A percentile compares a stretch with the other conserved stretches of the same genome.
These are phyloP conservation scores for Macrosiphum euphorbiae DNA, from an alignment of 2,888 invertebrate species.

Conservation along the genomic window DNA sequence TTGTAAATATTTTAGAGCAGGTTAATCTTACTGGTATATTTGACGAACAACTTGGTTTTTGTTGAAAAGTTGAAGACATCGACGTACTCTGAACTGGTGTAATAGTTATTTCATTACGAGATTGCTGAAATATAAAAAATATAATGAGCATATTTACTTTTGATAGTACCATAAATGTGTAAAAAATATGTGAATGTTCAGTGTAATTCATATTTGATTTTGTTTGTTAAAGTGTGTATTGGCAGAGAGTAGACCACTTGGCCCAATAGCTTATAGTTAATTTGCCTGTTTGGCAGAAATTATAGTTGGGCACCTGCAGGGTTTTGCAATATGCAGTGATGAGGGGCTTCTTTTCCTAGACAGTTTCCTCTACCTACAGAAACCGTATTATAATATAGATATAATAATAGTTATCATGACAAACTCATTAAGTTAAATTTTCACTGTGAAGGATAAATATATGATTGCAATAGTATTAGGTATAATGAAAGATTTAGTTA, in stretches of 20 bases:
- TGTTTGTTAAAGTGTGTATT: neutral
- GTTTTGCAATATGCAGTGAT: neutral
- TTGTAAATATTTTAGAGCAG: neutral
- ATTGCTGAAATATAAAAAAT: constrained; percentile 70
- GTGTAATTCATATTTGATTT: neutral
- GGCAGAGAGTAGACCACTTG: neutral
- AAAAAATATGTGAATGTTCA: neutral
- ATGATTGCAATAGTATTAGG: too few relatives aligned
- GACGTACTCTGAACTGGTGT: constrained; percentile 71
- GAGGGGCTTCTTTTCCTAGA: too few relatives aligned
- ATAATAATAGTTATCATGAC: too few relatives aligned
- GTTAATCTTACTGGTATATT: constrained; percentile 48
- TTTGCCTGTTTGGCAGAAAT: neutral
- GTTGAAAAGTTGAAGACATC: constrained; percentile 56
- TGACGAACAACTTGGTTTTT: constrained; percentile 31
- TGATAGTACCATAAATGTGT: too few relatives aligned
- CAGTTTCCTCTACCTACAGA: too few relatives aligned
- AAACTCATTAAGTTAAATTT: too few relatives aligned
- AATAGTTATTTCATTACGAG: constrained; percentile 76
- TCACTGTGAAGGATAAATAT: too few relatives aligned
- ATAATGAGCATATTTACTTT: neutral
- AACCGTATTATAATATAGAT: too few relatives aligned
- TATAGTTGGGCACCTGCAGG: neutral
- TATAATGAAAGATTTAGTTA: too few relatives aligned
- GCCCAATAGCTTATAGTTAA: neutral